phyloP scores from a whole-genome alignment of 2,113 vertebrate genomes.

The Coptodon bakossiorum region DNA sequence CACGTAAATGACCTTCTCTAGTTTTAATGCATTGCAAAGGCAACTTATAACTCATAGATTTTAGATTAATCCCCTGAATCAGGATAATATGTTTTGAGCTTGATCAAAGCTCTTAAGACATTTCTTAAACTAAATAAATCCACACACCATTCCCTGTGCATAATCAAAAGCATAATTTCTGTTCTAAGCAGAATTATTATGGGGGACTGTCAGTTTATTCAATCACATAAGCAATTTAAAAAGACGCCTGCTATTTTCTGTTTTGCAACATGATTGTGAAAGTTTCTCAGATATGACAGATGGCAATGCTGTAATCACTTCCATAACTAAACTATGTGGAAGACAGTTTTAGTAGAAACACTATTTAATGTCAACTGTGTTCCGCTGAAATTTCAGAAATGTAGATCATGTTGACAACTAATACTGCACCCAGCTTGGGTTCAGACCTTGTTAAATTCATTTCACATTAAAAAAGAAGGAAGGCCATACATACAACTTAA shows the following conservation, averaged over 20 bases:
- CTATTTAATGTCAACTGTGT: not conserved
- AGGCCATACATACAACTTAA: not conserved
- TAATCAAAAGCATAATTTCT: not conserved
- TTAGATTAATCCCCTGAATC: not conserved
- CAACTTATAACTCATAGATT: not conserved
- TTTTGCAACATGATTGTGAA: not conserved
- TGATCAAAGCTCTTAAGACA: not conserved
- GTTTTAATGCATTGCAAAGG: not conserved
- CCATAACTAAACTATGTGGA: not conserved
- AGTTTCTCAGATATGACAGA: not conserved
- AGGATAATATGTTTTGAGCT: not conserved
- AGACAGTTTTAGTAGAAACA: not conserved
- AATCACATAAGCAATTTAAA: not conserved
- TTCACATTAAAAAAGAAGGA: conserved; percentile 7
- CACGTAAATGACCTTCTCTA: not conserved
- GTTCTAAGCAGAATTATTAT: not conserved
- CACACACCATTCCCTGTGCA: not conserved
- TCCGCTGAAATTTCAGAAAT: not conserved
- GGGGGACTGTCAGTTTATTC: not conserved
- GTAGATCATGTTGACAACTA: not conserved
- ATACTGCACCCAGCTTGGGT: not conserved
- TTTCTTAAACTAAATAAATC: not conserved
- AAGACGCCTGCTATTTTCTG: not conserved
- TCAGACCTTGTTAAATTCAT: not conserved
- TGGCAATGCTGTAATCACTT: not conserved